Evolutionary conservation across 2,888 invertebrate genomes (phyloP).

Genomic region (Ichneumoninae sp.): DNA sequence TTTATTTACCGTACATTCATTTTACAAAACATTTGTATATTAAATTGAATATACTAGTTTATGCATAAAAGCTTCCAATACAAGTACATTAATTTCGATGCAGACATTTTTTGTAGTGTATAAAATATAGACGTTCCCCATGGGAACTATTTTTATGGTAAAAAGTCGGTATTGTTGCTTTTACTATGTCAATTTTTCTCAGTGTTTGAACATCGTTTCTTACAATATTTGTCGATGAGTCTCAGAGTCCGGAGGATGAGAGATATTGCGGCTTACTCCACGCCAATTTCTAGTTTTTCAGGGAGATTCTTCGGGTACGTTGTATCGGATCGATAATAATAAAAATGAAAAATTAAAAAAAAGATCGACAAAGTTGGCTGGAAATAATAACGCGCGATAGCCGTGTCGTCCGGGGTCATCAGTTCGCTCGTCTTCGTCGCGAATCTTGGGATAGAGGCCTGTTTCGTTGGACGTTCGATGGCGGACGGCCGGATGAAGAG

Average conservation of each 20-base stretch:
- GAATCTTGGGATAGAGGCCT: constrained; percentile 7
- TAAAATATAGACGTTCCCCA: no score
- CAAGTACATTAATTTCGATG: no score
- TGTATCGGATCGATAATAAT: neutral
- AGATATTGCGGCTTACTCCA: neutral
- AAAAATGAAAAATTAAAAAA: constrained; percentile 9
- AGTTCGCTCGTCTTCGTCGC: constrained; percentile 34
- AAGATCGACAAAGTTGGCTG: neutral
- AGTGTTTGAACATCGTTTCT: neutral
- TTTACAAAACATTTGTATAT: no score
- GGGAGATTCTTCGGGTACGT: neutral
- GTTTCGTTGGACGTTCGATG: constrained; percentile 35
- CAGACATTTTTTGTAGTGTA: no score
- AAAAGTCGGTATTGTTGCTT: no score
- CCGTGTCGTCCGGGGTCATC: constrained; percentile 35
- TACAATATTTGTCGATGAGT: neutral
- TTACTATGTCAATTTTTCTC: no score
- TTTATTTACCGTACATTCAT: no score
- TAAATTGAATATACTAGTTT: no score
- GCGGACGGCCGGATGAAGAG: constrained; percentile 25
- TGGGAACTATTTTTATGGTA: no score
- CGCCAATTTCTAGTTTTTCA: neutral
- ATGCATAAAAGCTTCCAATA: no score
- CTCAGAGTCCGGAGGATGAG: neutral
- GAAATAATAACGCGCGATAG: constrained; percentile 38